Conservation (phyloP, 2,888 invertebrate genomes). For the Cynaeus angustus region DNA sequence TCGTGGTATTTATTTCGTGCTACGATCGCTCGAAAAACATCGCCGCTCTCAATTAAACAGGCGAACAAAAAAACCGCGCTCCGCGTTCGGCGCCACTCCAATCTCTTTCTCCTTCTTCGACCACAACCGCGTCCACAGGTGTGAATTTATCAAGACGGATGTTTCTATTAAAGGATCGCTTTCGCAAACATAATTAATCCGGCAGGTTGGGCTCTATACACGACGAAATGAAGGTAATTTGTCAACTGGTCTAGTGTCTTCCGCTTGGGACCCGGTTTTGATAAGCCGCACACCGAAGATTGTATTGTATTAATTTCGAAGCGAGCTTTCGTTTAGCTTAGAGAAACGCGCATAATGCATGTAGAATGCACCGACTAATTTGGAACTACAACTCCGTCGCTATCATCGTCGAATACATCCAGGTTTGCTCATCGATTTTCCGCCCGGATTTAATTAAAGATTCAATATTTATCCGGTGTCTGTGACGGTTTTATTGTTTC, state of each 20-base stretch:
- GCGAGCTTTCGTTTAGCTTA: slow-evolving; percentile 6
- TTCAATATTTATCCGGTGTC: slow-evolving; percentile 35
- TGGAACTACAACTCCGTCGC: not conserved
- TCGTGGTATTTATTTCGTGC: slow-evolving; percentile 14
- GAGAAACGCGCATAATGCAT: slow-evolving; percentile 7
- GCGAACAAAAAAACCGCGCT: not conserved
- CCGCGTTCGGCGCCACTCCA: too few relatives aligned
- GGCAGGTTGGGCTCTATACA: slow-evolving; percentile 31
- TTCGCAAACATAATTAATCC: slow-evolving; percentile 46
- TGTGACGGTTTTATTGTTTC: slow-evolving; percentile 27
- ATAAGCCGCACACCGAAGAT: slow-evolving; percentile 12
- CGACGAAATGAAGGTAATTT: slow-evolving; percentile 47
- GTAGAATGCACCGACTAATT: slow-evolving; percentile 16
- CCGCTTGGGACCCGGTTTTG: slow-evolving; percentile 27
- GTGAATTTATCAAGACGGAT: slow-evolving; percentile 39
- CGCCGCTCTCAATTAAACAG: slow-evolving; percentile 1
- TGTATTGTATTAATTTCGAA: slow-evolving; percentile 26
- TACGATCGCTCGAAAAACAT: slow-evolving; percentile 18
- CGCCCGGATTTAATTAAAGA: slow-evolving; percentile 33
- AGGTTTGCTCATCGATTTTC: slow-evolving; percentile 26
- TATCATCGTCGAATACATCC: not conserved
- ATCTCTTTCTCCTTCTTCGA: not conserved
- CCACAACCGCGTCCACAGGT: slow-evolving; percentile 24
- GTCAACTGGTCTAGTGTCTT: slow-evolving; percentile 28
- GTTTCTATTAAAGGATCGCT: slow-evolving; percentile 38